Conservation (phyloP, 1,140 invertebrate species). For the Bombyx mandarina region DNA sequence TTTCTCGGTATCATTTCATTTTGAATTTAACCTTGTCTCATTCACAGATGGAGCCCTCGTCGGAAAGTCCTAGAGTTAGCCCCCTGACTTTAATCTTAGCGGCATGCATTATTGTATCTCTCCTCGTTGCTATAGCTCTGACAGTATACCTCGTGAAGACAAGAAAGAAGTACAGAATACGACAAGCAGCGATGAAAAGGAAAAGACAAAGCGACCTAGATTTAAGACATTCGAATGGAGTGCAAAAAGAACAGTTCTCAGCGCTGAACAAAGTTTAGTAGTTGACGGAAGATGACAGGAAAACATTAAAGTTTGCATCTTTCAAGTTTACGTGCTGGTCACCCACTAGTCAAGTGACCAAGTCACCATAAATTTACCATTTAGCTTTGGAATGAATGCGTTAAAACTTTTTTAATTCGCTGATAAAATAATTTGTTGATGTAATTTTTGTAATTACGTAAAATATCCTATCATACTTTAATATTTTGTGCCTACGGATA, state of each 20-base stretch:
- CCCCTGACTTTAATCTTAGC: conserved; percentile 41
- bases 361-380: no score
- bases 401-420: neutral
- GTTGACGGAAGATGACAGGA: no score
- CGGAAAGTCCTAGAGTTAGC: conserved; percentile 21
- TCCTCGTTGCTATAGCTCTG: conserved; percentile 43
- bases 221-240: conserved; percentile 32
- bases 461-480: no score
- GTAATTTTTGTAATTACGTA: conserved; percentile 1
- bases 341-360: no score
- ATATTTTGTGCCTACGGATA: no score
- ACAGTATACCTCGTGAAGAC: conserved; percentile 48
- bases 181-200: conserved; percentile 44
- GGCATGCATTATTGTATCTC: conserved; percentile 36
- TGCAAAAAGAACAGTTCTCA: conserved; percentile 47
- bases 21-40: neutral
- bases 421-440: neutral
- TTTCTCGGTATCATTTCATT: neutral
- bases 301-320: no score
- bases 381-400: neutral
- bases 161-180: conserved; percentile 32
- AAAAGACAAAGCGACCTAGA: conserved; percentile 51
- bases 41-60: conserved; percentile 48
- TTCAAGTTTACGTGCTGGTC: no score
- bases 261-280: conserved; percentile 39